Conservation (phyloP, 2,113 vertebrate genomes). For the Cinclus mexicanus region DNA sequence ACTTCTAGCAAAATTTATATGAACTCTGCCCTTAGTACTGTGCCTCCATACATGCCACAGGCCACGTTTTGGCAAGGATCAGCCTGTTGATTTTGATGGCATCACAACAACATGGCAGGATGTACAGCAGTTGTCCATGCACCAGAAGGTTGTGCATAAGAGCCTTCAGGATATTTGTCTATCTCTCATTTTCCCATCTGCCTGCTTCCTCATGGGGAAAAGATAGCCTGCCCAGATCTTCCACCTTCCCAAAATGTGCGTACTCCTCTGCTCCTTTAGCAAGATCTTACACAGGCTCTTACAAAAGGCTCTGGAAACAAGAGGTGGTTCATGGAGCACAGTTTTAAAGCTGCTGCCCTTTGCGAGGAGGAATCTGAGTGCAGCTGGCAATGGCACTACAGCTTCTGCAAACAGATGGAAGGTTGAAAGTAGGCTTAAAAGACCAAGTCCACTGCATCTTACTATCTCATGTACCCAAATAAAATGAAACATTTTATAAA, state of each 20-base stretch:
- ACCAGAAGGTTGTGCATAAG: neutral
- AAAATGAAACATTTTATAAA: neutral
- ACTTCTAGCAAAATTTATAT: constrained; percentile 63
- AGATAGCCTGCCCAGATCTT: neutral
- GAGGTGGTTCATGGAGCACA: neutral
- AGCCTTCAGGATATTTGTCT: neutral
- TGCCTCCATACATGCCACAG: constrained; percentile 67
- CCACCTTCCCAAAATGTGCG: neutral
- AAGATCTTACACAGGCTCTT: neutral
- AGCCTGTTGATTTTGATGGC: constrained; percentile 45
- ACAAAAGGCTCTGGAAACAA: constrained; percentile 1
- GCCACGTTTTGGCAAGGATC: constrained; percentile 43
- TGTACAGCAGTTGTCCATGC: neutral
- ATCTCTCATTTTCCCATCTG: neutral
- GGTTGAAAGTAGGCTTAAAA: constrained; percentile 8
- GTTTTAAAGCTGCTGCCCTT: neutral
- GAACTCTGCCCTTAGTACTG: constrained; percentile 63
- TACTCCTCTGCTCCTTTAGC: neutral
- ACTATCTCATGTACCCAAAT: neutral
- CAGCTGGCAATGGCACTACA: neutral
- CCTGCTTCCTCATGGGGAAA: neutral
- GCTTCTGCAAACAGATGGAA: neutral
- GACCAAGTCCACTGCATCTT: neutral
- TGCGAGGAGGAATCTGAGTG: neutral
- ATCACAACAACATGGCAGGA: constrained; percentile 1